Evolutionary conservation across 1,140 invertebrate genomes (phyloP).

Genomic region (Drosophila orosa): DNA sequence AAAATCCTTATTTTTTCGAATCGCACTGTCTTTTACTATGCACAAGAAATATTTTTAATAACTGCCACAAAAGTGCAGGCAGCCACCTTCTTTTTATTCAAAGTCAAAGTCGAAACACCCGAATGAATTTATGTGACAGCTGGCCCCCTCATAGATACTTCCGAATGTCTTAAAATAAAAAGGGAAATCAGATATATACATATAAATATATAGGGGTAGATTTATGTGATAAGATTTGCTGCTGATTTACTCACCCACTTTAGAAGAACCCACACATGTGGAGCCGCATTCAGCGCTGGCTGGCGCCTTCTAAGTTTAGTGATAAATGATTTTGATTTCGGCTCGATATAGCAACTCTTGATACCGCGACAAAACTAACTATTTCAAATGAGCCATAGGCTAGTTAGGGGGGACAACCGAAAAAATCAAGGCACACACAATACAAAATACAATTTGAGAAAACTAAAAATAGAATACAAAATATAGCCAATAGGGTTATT

Average conservation of each 20-base stretch:
- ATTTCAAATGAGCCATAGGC: conserved; percentile 20
- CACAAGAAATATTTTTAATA: conserved; percentile 46
- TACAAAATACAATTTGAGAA: conserved; percentile 3
- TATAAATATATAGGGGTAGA: conserved; percentile 16
- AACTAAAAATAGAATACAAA: conserved; percentile 28
- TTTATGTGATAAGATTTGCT: conserved; percentile 18
- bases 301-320: conserved; percentile 51
- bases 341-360: conserved; percentile 14
- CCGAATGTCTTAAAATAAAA: conserved; percentile 31
- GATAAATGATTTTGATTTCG: conserved; percentile 29
- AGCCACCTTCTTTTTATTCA: conserved; percentile 34
- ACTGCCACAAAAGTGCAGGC: conserved; percentile 42
- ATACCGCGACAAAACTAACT: conserved; percentile 19
- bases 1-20: neutral
- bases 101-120: conserved; percentile 64
- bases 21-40: conserved; percentile 3
- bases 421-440: neutral
- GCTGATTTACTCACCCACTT: conserved; percentile 73
- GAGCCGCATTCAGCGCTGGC: conserved; percentile 61
- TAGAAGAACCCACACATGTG: conserved; percentile 75
- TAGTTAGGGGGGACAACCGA: neutral
- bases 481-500: conserved; percentile 19
- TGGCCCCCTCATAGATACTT: conserved; percentile 5
- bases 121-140: conserved; percentile 57
- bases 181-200: conserved; percentile 30